These are phyloP conservation scores for Diuraphis noxia DNA, from an alignment of 1,140 invertebrate genomes.

Conservation along the genomic window DNA sequence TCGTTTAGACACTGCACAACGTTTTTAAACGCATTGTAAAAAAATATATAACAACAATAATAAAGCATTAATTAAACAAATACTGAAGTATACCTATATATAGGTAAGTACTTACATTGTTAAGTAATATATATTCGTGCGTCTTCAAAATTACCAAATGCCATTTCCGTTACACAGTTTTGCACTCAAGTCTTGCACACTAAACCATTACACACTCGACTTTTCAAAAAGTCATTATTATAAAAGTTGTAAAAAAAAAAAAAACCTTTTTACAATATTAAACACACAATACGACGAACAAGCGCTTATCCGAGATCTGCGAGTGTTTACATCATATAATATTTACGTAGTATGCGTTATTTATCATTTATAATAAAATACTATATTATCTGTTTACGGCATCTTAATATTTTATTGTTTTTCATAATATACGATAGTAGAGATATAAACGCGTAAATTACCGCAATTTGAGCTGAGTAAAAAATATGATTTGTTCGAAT, in stretches of 20 bases:
- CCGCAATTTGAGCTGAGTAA: not conserved
- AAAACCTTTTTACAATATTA: not conserved
- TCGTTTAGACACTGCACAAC: not conserved
- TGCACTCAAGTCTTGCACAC: not conserved
- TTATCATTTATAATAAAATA: not conserved
- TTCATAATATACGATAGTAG: not conserved
- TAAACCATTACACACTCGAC: conserved; percentile 3
- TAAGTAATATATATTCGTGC: not conserved
- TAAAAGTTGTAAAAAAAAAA: not conserved
- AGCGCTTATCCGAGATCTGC: not conserved
- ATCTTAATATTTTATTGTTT: not conserved
- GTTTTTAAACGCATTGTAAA: not conserved
- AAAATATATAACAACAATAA: not conserved
- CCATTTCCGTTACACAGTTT: not conserved
- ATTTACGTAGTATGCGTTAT: not conserved
- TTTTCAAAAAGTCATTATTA: conserved; percentile 1
- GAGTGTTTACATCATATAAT: not conserved
- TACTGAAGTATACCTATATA: not conserved
- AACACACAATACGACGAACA: not conserved
- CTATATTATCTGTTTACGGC: not conserved
- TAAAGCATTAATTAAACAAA: not conserved
- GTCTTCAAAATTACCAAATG: not conserved
- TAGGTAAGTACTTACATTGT: not conserved
- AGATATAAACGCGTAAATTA: too few relatives aligned
- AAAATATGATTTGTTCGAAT: too few relatives aligned